Evolutionary conservation across 2,888 invertebrate genomes (phyloP).

Genomic region (Aelia acuminata): DNA sequence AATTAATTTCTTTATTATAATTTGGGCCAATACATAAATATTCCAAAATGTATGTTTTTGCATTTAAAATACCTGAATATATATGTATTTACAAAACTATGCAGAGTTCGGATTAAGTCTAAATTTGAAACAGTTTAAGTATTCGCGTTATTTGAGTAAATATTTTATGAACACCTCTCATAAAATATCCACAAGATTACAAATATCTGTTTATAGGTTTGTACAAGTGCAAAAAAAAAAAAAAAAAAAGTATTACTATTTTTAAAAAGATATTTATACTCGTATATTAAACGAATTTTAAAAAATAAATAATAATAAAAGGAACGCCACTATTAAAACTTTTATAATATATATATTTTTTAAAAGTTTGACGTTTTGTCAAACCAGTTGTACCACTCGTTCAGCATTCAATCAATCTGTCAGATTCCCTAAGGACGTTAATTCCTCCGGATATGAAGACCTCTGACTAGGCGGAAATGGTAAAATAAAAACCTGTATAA

Average conservation of each 20-base stretch:
- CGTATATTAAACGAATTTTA: not conserved
- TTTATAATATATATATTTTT: not conserved
- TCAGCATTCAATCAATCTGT: not conserved
- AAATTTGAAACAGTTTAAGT: no score
- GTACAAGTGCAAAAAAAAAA: not conserved
- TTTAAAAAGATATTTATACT: no score
- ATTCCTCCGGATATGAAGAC: slow-evolving; percentile 10
- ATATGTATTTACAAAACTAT: not conserved
- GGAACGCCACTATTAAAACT: no score
- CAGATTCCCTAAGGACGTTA: not conserved
- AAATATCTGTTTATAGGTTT: not conserved
- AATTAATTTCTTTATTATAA: not conserved
- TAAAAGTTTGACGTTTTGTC: not conserved
- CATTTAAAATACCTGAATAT: not conserved
- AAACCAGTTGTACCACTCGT: not conserved
- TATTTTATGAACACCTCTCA: no score
- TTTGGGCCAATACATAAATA: not conserved
- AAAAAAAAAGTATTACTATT: no score
- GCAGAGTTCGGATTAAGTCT: no score
- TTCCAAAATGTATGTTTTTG: not conserved
- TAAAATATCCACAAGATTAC: no score
- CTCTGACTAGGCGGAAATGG: not conserved
- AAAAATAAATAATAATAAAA: no score
- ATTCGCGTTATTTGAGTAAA: no score
- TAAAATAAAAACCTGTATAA: slow-evolving; percentile 11